Conservation (phyloP, 2,888 invertebrate genomes). For the Unio pictorum region DNA sequence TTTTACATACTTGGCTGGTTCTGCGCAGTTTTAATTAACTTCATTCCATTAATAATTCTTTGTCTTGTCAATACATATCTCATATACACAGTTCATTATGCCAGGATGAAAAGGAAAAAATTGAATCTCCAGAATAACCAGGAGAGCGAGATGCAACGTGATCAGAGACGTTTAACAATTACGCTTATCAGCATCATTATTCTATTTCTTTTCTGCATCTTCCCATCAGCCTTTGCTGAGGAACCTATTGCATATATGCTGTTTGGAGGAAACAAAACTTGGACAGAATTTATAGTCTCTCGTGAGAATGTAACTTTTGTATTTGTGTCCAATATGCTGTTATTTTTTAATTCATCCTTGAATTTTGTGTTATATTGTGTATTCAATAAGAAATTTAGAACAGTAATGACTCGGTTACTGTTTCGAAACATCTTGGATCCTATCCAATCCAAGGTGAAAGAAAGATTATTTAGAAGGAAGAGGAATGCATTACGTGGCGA, state of each 20-base stretch:
- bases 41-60: constrained; percentile 55
- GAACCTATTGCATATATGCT: constrained; percentile 49
- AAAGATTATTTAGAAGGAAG: too few species aligned
- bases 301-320: constrained; percentile 33
- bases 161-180: constrained; percentile 60
- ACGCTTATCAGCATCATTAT: constrained; percentile 61
- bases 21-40: constrained; percentile 49
- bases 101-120: constrained; percentile 34
- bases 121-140: constrained; percentile 40
- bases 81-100: constrained; percentile 46
- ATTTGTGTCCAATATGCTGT: constrained; percentile 53
- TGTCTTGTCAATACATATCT: constrained; percentile 51
- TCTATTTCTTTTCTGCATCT: constrained; percentile 57
- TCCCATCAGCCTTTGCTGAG: constrained; percentile 61
- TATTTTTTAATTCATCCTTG: constrained; percentile 58
- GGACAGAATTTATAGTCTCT: constrained; percentile 34
- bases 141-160: constrained; percentile 42
- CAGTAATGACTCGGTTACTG: constrained; percentile 14
- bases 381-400: constrained; percentile 57
- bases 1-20: constrained; percentile 49
- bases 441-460: too few species aligned
- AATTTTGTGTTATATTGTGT: constrained; percentile 67
- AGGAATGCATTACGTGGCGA: too few species aligned
- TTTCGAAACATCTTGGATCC: too few species aligned
- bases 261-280: constrained; percentile 29